Conservation (phyloP, 2,888 invertebrate species). For the Drosophila pegasa region DNA sequence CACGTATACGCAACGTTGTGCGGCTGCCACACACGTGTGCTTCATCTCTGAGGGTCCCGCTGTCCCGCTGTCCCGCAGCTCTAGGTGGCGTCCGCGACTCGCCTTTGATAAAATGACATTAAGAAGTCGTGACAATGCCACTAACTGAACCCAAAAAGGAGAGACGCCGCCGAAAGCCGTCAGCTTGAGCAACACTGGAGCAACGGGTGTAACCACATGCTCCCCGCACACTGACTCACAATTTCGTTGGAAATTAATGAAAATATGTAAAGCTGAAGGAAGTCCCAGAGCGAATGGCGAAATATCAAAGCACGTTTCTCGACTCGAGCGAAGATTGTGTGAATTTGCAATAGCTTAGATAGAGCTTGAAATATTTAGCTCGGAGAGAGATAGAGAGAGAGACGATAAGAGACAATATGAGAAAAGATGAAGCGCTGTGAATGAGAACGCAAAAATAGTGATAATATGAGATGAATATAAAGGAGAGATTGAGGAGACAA, state of each 20-base stretch:
- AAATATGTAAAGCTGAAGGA: constrained; percentile 22
- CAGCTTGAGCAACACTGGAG: constrained; percentile 68
- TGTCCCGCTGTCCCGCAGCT: constrained; percentile 5
- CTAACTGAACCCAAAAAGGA: constrained; percentile 78
- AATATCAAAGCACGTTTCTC: background rate
- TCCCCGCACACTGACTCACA: constrained; percentile 45
- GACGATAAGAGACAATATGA: background rate
- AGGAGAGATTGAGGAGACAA: background rate
- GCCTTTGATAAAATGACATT: constrained; percentile 83
- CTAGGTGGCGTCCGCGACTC: constrained; percentile 67
- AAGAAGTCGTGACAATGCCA: constrained; percentile 83
- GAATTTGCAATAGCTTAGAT: background rate
- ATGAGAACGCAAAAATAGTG: too few species aligned
- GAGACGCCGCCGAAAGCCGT: constrained; percentile 60
- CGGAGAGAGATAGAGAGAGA: background rate
- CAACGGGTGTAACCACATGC: constrained; percentile 22
- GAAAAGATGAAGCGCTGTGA: background rate
- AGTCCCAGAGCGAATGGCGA: too few species aligned
- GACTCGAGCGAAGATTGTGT: background rate
- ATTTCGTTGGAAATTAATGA: constrained; percentile 17
- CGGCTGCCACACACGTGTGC: constrained; percentile 66
- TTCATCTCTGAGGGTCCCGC: constrained; percentile 9
- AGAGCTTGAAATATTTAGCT: background rate
- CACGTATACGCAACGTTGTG: constrained; percentile 74
- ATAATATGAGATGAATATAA: too few species aligned